Evolutionary conservation across 2,113 vertebrate species (phyloP), one percentile per base, ranked within the genome.

Genomic region (Pomatorhinus ruficollis): DNA sequence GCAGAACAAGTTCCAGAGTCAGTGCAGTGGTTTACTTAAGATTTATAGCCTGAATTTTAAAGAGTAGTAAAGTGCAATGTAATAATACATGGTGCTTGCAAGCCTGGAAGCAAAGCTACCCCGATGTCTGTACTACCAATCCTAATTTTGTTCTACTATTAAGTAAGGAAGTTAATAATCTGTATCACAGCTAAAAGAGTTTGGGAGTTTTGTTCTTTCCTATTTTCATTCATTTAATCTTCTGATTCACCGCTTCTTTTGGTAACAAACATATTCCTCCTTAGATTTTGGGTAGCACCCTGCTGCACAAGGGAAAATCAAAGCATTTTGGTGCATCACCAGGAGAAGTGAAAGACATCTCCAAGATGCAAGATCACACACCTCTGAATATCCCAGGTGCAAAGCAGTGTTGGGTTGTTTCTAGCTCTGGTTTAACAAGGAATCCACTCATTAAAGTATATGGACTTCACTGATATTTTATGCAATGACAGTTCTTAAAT

Each of bases 381-480:
- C 4, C 6, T 30, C 35, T 74, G 19, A 90, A n/a, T 47, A 39
- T 21, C 44, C 63, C 53, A 89, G 57, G 52, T 71, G 57, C 31
- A 92, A 37, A 1, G 4, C 35, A 59, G 12, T 0, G 0, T 10
- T 70, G n/a, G 13, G 11, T 10, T 64, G 30, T 20, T 78, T 74
- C 59, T 39, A 30, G 11, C 14, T 60, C 47, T 68, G 57, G 16
- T 27, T 74, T 49, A 35, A 8, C 12, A 70, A 83, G 13, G 9
- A 11, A 59, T 45, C 13, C 6, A 22, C 20, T 90, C 28, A 8
- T 28, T 76, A 35, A 33, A 25, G 13, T 45, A 8, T 14, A 22
- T 14, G 10, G 18, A 30, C 45, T 61, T 85, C 52, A 22, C 30
- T 90, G 40, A 4, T 8, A 10, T 52, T 87, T 81, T 49, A 25